Base-by-base conservation (phyloP, 2,797 vertebrate genomes). In the Fundulus diaphanus region DNA sequence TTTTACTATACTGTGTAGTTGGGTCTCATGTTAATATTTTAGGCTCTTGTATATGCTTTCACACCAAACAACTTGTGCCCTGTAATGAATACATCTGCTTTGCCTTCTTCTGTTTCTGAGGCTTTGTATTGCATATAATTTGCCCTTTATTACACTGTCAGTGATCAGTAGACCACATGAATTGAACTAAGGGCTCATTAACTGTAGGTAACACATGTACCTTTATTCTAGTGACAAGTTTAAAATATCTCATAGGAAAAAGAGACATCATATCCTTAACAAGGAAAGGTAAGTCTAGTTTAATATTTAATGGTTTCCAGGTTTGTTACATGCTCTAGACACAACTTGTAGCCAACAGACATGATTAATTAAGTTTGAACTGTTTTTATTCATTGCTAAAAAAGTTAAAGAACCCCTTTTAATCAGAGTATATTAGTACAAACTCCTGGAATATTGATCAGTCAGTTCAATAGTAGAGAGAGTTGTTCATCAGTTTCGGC, bases 221-320 rank as follows among this genome's bases (percentile, higher is more conserved):
- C 35, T 74, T 67, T 54, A 37, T 54, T 74, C n/a, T 65, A 7
- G 35, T 3, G 72, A 42, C 72, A 66, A 54, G 35, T 29, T n/a
- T 49, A 37, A 74, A 66, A 52, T 66, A 48, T 66, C 61, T 29
- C 1, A 49, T 22, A 48, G 15, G 18, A 56, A 51, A 51, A 51
- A 37, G n/a, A n/a, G 37, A 27, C 63, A 44, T 42, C 29, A 31
- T 42, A 66, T 31, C 27, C 27, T n/a, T 27, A 67, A 29, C 37
- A 66, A 40, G 37, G 63, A 42, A 66, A 42, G 0, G 6, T 66
- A 40, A 42, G 0, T 16, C 11, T 42, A 16, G n/a, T 40, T 42
- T 42, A 27, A 67, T 27, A 67, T n/a, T 42, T 2, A n/a, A 15
- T 27, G 5, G 12, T 13, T 42, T 15, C 63, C 63, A 27, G 37